Percentiles rank a stretch among this genome's conserved stretches.
Conservation (phyloP, 2,113 vertebrate genomes). For the Mesocricetus auratus region DNA sequence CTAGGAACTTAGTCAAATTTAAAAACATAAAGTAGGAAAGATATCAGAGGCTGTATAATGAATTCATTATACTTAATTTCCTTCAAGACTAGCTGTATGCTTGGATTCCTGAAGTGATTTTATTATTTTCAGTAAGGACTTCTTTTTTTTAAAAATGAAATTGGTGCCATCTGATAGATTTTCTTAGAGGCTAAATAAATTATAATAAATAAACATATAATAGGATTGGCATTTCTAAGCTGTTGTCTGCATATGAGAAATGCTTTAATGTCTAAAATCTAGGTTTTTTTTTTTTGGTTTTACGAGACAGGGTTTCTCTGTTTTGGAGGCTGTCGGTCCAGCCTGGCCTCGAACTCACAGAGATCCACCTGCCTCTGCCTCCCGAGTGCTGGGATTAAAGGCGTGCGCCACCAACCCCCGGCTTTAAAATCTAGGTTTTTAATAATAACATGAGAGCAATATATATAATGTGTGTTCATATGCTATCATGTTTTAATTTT, state of each 20-base stretch:
- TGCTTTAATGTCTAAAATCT: conserved; percentile 31
- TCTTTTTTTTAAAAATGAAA: not conserved
- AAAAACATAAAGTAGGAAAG: not conserved
- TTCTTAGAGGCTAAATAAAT: not conserved
- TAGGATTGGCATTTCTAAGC: not conserved
- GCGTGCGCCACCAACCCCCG: no score
- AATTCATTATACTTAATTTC: not conserved
- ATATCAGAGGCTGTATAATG: not conserved
- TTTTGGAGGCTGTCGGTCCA: no score
- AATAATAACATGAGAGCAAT: not conserved
- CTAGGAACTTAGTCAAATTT: not conserved
- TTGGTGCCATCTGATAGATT: not conserved
- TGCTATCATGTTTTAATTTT: not conserved
- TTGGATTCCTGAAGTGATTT: not conserved
- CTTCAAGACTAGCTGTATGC: not conserved
- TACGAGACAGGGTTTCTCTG: no score
- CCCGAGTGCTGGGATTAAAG: no score
- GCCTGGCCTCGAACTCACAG: no score
- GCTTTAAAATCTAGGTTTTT: not conserved
- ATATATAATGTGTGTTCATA: not conserved
- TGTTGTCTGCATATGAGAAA: not conserved
- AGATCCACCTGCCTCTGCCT: no score
- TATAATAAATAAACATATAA: not conserved
- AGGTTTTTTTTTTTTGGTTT: no score
- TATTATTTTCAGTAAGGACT: not conserved